These are phyloP conservation scores for Chaenocephalus aceratus DNA, from an alignment of 2,113 vertebrate genomes.

Conservation along the genomic window DNA sequence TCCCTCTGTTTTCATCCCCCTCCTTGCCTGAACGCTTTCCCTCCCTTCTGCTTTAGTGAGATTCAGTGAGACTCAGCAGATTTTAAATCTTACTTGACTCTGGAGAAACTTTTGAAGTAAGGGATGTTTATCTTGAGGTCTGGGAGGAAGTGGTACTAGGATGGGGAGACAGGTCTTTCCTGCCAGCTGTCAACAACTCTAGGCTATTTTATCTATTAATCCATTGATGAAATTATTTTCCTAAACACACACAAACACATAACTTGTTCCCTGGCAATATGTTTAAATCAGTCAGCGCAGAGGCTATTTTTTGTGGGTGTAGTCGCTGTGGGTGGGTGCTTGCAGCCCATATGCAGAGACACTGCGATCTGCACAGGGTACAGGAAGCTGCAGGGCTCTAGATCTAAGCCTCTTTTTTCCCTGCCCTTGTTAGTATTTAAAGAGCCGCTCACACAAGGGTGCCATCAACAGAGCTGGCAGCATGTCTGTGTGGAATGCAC, in stretches of 20 bases:
- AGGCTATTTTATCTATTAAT: constrained; percentile 37
- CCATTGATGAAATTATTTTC: constrained; percentile 22
- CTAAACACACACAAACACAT: constrained; percentile 21
- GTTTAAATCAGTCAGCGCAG: constrained; percentile 41
- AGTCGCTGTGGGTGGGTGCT: constrained; percentile 21
- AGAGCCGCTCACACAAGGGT: constrained; percentile 69
- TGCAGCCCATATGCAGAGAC: constrained; percentile 30
- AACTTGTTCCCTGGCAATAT: constrained; percentile 18
- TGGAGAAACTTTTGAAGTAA: constrained; percentile 41
- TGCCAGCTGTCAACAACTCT: constrained; percentile 48
- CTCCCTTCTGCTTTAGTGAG: constrained; percentile 23
- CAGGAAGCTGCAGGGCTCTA: constrained; percentile 32
- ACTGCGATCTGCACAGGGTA: neutral
- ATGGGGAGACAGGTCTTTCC: constrained; percentile 40
- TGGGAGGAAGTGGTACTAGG: constrained; percentile 48
- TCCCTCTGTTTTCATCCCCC: constrained; percentile 21
- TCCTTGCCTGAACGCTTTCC: constrained; percentile 8
- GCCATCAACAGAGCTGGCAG: constrained; percentile 71
- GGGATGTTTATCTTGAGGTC: constrained; percentile 54
- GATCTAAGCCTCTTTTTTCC: constrained; percentile 33
- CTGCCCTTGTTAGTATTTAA: constrained; percentile 48
- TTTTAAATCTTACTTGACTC: constrained; percentile 27
- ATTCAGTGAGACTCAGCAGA: constrained; percentile 24
- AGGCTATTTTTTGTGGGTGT: constrained; percentile 9
- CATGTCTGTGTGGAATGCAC: constrained; percentile 77